Evolutionary conservation across 1,140 invertebrate genomes (phyloP), one percentile per base, ranked within the genome.

Genomic region (Calliphora vicina): DNA sequence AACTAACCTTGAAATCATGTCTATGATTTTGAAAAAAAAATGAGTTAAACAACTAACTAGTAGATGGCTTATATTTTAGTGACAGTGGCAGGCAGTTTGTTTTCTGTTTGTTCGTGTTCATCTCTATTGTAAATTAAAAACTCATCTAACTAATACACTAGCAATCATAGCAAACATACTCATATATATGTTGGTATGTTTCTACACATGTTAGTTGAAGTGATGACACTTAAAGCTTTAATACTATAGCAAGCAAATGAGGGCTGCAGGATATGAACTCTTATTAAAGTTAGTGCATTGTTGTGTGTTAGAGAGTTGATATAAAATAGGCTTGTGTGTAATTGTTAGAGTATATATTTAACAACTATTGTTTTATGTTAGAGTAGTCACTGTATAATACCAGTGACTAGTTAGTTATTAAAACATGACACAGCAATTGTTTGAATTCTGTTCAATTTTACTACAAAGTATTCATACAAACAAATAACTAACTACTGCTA

Each of bases 91-190:
- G 2, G 29, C 2, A 29, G 8, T 29, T 35, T 8, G 6, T 35
- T 35, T 1, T 35, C 35, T 35, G 35, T 5, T 35, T 5, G 35
- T 0, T 5, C 0, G 6, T 35, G 35, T 35, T n/a, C n/a, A n/a
- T n/a, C n/a, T n/a, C n/a, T 43, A 43, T 43, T 6, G 71, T 74
- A 74, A 35, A 74, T 74, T 74, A 35, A 74, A 74, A 74, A 74
- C 27, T 72, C 71, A 72, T 72, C 71, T 72, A 72, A 72, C 10
- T 50, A 8, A 13, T 50, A 8, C 45, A 50, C 42, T 43, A 43
- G 42, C 1, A 50, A 3, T 13, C 12, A 50, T 12, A 43, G 15
- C 12, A 35, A 35, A 35, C 29, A 35, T 35, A 35, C 8, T 4
- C 29, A 35, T 35, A 35, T 35, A 35, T n/a, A n/a, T n/a, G n/a